Base-by-base conservation (phyloP, 2,888 invertebrate species). In the Calliopum simillimum region DNA sequence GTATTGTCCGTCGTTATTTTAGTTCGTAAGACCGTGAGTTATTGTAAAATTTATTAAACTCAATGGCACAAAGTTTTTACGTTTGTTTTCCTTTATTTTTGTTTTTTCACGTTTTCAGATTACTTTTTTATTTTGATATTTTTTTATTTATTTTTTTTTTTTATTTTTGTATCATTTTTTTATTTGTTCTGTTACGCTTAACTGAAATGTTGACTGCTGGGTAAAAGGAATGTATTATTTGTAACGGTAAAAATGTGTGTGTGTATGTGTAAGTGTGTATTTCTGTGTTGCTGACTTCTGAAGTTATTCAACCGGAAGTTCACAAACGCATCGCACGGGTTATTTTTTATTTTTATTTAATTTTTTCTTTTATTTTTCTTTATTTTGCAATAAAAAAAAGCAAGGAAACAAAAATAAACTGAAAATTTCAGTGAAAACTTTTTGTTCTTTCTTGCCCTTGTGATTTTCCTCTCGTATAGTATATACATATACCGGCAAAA, bases 271-370 rank as follows among this genome's bases (percentile, higher is more conserved):
- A 21, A 47, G 51, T 47, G 11, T 71, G 51, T 59, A 56, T 49
- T 62, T 70, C 51, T 63, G 25, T 68, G 43, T 68, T 72, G 63
- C 72, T 13, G n/a, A 69, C 71, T 75, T 75, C 73, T 75, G 70
- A 71, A 74, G 82, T 80, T 81, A 79, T 82, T 82, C 83, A 83
- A 82, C 83, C 83, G 81, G 81, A 82, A 83, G 79, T 80, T 80
- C 78, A 79, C 78, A 79, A 78, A 81, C 76, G 16, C 55, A 62
- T 65, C 66, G 65, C 74, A 59, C 63, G 33, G 61, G 59, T 47
- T 69, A 64, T 19, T 41, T 58, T 71, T 70, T 69, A 23, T 65
- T 51, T 63, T 63, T 21, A 16, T 68, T 16, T 59, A 41, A 61
- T 64, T 70, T 72, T 58, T 58, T 44, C 46, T 19, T 23, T 68